These are phyloP conservation scores for Oostethus manadensis DNA, from an alignment of 2,113 vertebrate genomes.

Conservation along the genomic window DNA sequence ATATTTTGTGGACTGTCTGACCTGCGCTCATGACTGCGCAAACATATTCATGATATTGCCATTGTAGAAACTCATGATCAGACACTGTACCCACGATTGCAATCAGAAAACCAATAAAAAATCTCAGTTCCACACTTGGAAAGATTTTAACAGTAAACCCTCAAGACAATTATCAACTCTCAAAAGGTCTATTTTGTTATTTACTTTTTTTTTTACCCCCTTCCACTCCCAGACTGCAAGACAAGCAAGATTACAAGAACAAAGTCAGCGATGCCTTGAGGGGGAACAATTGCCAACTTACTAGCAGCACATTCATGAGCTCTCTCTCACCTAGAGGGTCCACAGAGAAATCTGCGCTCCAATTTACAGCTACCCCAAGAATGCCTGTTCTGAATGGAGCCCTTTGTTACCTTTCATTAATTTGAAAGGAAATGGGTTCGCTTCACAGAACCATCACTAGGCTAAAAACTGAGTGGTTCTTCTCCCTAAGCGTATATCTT, in stretches of 20 bases:
- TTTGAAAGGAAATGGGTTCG: conserved; percentile 18
- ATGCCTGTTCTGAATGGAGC: conserved; percentile 32
- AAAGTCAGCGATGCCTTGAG: conserved; percentile 38
- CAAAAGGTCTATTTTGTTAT: conserved; percentile 20
- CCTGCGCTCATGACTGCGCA: conserved; percentile 18
- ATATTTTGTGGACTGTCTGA: conserved; percentile 34
- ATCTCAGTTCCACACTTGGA: conserved; percentile 8
- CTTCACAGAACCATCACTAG: conserved; percentile 15
- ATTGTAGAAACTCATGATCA: conserved; percentile 23
- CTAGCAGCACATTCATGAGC: conserved; percentile 42
- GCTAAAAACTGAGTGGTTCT: conserved; percentile 6
- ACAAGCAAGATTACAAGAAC: conserved; percentile 48
- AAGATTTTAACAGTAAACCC: conserved; percentile 31
- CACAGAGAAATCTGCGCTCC: conserved; percentile 45
- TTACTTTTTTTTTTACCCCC: conserved; percentile 9
- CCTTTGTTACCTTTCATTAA: conserved; percentile 44
- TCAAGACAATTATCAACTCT: conserved; percentile 25
- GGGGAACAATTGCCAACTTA: conserved; percentile 44
- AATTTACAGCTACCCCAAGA: conserved; percentile 42
- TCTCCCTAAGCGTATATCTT: neutral
- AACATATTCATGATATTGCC: conserved; percentile 7
- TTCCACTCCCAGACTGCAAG: conserved; percentile 16
- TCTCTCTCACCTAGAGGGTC: conserved; percentile 31
- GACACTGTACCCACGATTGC: conserved; percentile 15
- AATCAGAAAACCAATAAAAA: conserved; percentile 41